Evolutionary conservation across 2,888 invertebrate genomes (phyloP).

Genomic region (Caenorhabditis sp.): DNA sequence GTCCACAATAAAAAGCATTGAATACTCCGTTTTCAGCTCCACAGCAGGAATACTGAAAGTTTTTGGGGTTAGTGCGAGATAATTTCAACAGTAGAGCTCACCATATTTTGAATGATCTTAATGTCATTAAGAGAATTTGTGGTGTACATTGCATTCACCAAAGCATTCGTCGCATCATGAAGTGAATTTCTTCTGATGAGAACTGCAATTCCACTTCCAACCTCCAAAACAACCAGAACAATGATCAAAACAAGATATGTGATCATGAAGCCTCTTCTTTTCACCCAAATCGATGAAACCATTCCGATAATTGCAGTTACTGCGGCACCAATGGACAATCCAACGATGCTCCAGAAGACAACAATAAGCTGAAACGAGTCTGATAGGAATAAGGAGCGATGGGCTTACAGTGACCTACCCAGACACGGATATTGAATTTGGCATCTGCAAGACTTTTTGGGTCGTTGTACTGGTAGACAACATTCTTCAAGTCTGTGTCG

Average conservation of each 20-base stretch:
- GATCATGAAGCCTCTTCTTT: slow-evolving; percentile 20
- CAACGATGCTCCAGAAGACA: slow-evolving; percentile 52
- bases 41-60: slow-evolving; percentile 42
- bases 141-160: slow-evolving; percentile 33
- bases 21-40: slow-evolving; percentile 17
- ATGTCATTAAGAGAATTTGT: slow-evolving; percentile 27
- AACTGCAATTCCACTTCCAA: slow-evolving; percentile 33
- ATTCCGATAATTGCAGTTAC: slow-evolving; percentile 35
- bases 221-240: slow-evolving; percentile 24
- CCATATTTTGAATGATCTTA: slow-evolving; percentile 38
- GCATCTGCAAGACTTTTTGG: slow-evolving; percentile 29
- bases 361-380: slow-evolving; percentile 25
- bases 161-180: slow-evolving; percentile 1
- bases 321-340: slow-evolving; percentile 27
- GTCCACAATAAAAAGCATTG: slow-evolving; percentile 23
- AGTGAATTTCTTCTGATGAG: slow-evolving; percentile 15
- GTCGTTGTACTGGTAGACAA: slow-evolving; percentile 30
- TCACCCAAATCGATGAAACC: slow-evolving; percentile 8
- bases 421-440: slow-evolving; percentile 54
- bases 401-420: slow-evolving; percentile 28
- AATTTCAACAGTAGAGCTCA: no score
- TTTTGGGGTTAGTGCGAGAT: no score
- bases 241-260: slow-evolving; percentile 38
- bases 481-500: slow-evolving; percentile 45
- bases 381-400: neutral